Evolutionary conservation across 2,797 vertebrate species (phyloP).

Genomic region (Falco peregrinus): DNA sequence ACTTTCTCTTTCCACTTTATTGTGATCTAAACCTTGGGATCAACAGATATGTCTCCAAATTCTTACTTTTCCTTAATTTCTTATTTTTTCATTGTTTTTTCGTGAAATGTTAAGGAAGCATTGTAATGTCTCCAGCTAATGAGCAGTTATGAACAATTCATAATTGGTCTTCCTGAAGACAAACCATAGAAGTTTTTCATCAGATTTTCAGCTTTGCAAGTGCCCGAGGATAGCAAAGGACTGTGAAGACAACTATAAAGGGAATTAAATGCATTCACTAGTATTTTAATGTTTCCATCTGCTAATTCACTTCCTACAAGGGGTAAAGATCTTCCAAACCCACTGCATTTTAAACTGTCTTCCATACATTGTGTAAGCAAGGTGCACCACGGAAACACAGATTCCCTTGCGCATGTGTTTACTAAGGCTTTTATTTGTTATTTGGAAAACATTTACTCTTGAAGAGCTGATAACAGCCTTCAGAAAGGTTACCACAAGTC

Average conservation of each 20-base stretch:
- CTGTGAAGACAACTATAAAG: background rate
- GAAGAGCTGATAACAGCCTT: background rate
- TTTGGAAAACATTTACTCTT: background rate
- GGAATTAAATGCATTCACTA: background rate
- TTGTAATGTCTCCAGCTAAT: constrained; percentile 2
- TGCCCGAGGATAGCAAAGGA: background rate
- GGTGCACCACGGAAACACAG: background rate
- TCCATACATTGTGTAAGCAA: background rate
- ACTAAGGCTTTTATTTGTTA: background rate
- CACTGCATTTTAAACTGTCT: background rate
- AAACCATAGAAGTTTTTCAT: background rate
- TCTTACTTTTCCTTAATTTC: background rate
- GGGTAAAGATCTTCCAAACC: background rate
- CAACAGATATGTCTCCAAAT: background rate
- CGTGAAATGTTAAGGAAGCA: background rate
- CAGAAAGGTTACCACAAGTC: background rate
- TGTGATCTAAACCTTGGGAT: background rate
- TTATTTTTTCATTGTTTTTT: background rate
- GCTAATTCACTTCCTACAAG: background rate
- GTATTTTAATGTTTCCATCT: background rate
- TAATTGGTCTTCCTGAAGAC: background rate
- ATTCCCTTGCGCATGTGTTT: background rate
- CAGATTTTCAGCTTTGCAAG: background rate
- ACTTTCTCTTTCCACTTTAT: background rate
- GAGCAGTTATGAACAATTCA: constrained; percentile 8